Evolutionary conservation across 2,113 vertebrate genomes (phyloP).

Genomic region (Hymenochirus boettgeri): DNA sequence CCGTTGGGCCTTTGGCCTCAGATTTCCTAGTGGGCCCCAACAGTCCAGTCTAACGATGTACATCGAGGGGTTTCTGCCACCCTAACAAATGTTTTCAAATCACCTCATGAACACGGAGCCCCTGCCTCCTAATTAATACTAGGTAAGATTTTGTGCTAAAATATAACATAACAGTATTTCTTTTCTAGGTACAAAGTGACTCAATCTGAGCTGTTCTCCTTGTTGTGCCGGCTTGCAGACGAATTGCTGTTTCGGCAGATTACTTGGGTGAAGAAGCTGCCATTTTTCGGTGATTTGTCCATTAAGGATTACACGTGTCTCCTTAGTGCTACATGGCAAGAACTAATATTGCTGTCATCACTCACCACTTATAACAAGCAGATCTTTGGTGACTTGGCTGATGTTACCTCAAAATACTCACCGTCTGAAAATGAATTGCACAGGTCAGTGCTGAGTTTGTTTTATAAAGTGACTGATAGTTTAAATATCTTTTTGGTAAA

Average conservation of each 20-base stretch:
- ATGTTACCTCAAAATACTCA: conserved; percentile 92
- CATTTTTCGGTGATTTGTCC: conserved; percentile 95
- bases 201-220: conserved; percentile 92
- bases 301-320: conserved; percentile 98
- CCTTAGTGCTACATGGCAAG: conserved; percentile 95
- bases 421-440: conserved; percentile 92
- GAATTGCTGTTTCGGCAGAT: conserved; percentile 97
- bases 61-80: too few species aligned
- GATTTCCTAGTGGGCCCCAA: too few species aligned
- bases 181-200: conserved; percentile 86
- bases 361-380: conserved; percentile 94
- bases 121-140: too few species aligned
- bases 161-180: conserved; percentile 6
- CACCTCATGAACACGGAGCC: too few species aligned
- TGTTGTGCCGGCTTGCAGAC: conserved; percentile 92
- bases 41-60: too few species aligned
- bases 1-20: too few species aligned
- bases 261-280: conserved; percentile 97
- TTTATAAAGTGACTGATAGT: too few species aligned
- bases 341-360: conserved; percentile 92
- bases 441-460: conserved; percentile 75
- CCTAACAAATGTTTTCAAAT: too few species aligned
- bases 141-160: neutral
- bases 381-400: conserved; percentile 90
- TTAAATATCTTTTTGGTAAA: too few species aligned